These are phyloP conservation scores for Papilio helenus DNA, from an alignment of 1,140 invertebrate species.

Conservation along the genomic window DNA sequence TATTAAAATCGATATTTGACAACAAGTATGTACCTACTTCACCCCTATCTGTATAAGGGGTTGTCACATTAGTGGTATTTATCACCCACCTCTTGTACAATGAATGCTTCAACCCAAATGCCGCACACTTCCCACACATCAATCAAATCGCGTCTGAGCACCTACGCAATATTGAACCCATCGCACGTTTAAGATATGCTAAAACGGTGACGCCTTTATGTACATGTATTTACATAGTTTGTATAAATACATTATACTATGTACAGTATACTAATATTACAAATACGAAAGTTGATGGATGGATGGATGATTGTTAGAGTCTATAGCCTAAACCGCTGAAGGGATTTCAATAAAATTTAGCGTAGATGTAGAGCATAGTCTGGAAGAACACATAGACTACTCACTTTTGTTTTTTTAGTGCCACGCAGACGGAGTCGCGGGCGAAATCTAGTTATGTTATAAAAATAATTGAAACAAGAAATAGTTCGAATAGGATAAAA, in stretches of 20 bases:
- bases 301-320: no score
- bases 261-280: no score
- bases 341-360: no score
- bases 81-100: conserved; percentile 6
- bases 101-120: conserved; percentile 11
- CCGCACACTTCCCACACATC: conserved; percentile 4
- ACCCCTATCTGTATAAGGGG: neutral
- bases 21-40: neutral
- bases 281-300: no score
- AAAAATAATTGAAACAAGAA: neutral
- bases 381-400: no score
- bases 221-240: neutral
- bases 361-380: no score
- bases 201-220: conserved; percentile 8
- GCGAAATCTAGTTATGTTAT: no score
- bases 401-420: no score
- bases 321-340: no score
- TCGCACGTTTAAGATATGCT: conserved; percentile 20
- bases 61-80: conserved; percentile 18
- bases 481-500: neutral
- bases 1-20: neutral
- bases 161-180: conserved; percentile 22
- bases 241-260: no score
- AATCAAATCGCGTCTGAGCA: conserved; percentile 18
- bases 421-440: no score